Evolutionary conservation across 2,797 vertebrate genomes (phyloP), one percentile per base, ranked within the genome.

Genomic region (Betta splendens): DNA sequence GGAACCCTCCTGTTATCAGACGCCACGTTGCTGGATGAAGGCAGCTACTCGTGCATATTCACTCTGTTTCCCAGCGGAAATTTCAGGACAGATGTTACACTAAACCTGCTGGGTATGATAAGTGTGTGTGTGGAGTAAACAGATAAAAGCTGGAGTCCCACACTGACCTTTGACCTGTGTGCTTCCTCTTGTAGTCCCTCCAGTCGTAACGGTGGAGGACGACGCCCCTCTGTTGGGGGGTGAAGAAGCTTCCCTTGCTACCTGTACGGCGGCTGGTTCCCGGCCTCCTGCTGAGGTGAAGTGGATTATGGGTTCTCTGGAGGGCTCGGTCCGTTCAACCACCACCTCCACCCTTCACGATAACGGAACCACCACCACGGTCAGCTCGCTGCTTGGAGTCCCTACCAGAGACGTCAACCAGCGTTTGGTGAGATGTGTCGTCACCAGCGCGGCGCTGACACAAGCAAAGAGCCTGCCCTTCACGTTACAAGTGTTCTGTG

Each of bases 401-500:
- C 81, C 88, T 3, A 46, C 44, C 26, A 81, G 15, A 58, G 21
- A 61, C 5, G 48, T 88, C 25, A 28, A 77, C 45, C 7, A 54
- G 1, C 45, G 35, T 3, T 3, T 1, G 5, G 55, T 88, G 35
- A 42, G 56, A 3, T 91, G 90, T 57, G 50, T 83, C 3, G 9
- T 89, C 38, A 71, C 5, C n/a, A 59, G 49, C 42, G 2, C 18
- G 2, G 64, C 53, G 0, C n/a, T 67, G 13, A 2, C 1, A 0
- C 3, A 38, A 18, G 42, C 65, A 7, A 1, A 42, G 13, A 29
- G 5, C 3, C 21, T 66, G 9, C 0, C 47, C 13, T 75, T 74
- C 72, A 46, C 1, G 11, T 28, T 89, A 18, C 63, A 76, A n/a
- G 42, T 90, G 10, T 22, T 80, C 25, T 90, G 90, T 91, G 44